phyloP scores from a whole-genome alignment of 1,140 invertebrate species.

The Macrobrachium rosenbergii region DNA sequence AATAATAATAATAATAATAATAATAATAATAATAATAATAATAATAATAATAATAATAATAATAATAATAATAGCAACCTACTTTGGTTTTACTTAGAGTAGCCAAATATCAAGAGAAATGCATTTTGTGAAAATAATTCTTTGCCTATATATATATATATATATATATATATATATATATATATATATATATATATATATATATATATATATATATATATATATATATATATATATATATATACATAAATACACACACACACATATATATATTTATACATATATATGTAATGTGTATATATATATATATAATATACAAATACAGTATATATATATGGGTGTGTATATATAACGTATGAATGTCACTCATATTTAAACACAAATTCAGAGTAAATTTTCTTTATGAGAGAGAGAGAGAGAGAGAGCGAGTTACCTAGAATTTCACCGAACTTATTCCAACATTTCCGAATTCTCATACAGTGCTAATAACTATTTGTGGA shows the following conservation, averaged over 20 bases:
- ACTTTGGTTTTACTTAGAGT: no score
- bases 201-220: constrained; percentile 11
- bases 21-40: background rate
- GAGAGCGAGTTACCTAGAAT: no score
- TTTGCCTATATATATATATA: background rate
- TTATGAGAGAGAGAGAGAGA: background rate
- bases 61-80: background rate
- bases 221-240: background rate
- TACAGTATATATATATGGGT: background rate
- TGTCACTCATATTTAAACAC: no score
- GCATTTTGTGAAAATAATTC: no score
- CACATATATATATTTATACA: no score
- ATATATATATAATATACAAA: background rate
- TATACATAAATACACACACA: no score
- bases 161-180: constrained; percentile 11
- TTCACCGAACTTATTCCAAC: no score
- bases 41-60: background rate
- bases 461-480: no score
- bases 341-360: background rate
- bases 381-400: no score
- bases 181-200: constrained; percentile 4
- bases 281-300: constrained; percentile 2
- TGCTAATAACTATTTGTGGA: no score
- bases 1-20: background rate
- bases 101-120: no score